Evolutionary conservation across 2,113 vertebrate species (phyloP).

Genomic region (Phalacrocorax carbo): DNA sequence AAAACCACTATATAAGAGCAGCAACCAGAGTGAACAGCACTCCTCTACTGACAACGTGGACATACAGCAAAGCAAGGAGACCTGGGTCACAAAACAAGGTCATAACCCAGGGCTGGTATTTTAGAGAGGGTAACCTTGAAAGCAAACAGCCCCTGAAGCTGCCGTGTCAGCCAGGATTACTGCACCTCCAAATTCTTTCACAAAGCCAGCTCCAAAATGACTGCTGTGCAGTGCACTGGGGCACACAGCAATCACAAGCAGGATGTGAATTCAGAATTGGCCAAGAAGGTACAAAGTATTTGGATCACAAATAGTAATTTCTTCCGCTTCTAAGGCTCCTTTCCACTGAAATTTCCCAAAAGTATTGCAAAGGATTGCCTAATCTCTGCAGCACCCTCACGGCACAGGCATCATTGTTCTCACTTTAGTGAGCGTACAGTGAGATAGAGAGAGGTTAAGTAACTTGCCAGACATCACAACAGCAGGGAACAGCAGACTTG

Average conservation of each 20-base stretch:
- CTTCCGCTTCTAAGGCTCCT: not conserved
- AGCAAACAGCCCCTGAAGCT: not conserved
- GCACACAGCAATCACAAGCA: not conserved
- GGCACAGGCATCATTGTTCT: not conserved
- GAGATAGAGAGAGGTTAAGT: not conserved
- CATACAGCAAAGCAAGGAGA: not conserved
- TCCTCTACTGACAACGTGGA: not conserved
- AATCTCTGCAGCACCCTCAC: not conserved
- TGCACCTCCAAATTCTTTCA: not conserved
- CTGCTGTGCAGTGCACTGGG: rapidly evolving
- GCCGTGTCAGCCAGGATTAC: not conserved
- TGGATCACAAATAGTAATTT: not conserved
- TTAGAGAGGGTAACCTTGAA: not conserved
- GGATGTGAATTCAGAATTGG: rapidly evolving
- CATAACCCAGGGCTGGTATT: too few relatives aligned
- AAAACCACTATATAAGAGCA: rapidly evolving
- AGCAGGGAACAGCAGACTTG: not conserved
- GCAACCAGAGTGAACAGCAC: not conserved
- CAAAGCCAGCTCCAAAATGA: not conserved
- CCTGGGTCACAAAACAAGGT: too few relatives aligned
- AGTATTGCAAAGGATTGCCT: not conserved
- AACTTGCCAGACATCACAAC: rapidly evolving
- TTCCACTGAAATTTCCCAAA: not conserved
- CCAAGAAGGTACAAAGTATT: not conserved
- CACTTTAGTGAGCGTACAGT: not conserved